Evolutionary conservation across 1,140 invertebrate genomes (phyloP), one percentile per base, ranked within the genome.

Genomic region (Neodiprion virginianus): DNA sequence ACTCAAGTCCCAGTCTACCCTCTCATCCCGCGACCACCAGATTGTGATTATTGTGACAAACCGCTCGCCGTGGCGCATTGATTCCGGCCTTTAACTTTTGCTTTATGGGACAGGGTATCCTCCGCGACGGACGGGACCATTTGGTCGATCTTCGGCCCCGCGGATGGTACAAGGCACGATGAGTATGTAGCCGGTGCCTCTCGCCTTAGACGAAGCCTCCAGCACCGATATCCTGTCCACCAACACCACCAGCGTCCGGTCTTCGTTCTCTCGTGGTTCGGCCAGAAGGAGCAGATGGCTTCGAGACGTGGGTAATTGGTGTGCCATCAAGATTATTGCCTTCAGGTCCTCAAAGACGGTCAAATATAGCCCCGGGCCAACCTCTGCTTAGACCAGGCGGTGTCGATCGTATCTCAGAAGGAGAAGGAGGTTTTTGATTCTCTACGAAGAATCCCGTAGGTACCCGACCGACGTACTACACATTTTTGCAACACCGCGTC

Each of bases 41-140:
- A 61, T 61, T 61, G 53, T 61, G 53, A 61, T 61, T 61, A 61
- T 61, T 61, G 53, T 61, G 53, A 61, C 53, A 61, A 61, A 61
- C 53, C 53, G 53, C 53, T 61, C 53, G 11, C 53, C 53, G 53
- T 61, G 53, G 53, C 8, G 53, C 53, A 61, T 61, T 61, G 53
- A 61, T 61, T 61, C 53, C 53, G 53, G 53, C 53, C 53, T 61
- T 61, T 61, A 61, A 12, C 11, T 17, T 5, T 61, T 61, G 53
- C 53, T 61, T 61, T 61, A 61, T 61, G 53, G 53, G 53, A 61
- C 53, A 61, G 53, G n/a, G 53, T 61, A 8, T 8, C 53, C n/a
- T 61, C n/a, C 53, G n/a, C 53, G 5, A 17, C 8, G 53, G 11
- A 14, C 28, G 28, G 28, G 28, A 40, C 28, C 28, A 40, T 40